Evolutionary conservation across 2,113 vertebrate species (phyloP), one percentile per base, ranked within the genome.

Genomic region (Dromas ardeola): DNA sequence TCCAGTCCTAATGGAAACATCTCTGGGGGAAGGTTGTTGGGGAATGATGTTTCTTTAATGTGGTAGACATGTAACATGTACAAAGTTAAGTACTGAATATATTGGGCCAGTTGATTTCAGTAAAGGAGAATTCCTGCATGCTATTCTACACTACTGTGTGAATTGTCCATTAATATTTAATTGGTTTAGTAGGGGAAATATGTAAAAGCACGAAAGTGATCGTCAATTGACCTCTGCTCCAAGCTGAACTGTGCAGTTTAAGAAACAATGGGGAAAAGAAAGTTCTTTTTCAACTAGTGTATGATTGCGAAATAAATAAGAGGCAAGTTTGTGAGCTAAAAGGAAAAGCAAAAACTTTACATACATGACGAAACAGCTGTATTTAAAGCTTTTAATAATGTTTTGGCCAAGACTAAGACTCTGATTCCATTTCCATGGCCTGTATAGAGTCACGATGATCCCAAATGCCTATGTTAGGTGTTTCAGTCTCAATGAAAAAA

Each of bases 401-500:
- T 87, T 73, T 56, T 55, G 21, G 18, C 38, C 21, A 89, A 74
- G 19, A 30, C 34, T 81, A 47, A 47, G 13, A 22, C 15, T 82
- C 62, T 84, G 18, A 9, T 81, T 50, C n/a, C 36, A 59, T 67
- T 67, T 87, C 17, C 23, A 21, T 30, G 38, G 45, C 47, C 38
- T 71, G 4, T n/a, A 13, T 4, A 89, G 22, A 63, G 21, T 78
- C 47, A 36, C 2, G 2, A n/a, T 62, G 65, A 49, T 82, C 30
- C 27, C 34, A 86, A 27, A 0, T 61, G 20, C 53, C 29, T 66
- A 47, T 42, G 21, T 0, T 0, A 6, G 4, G 4, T 56, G 5
- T 77, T 82, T 82, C 9, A 4, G 8, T 59, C 78, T 81, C 36
- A 58, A 5, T 32, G 26, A 63, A 70, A 91, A 94, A 81, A 52